These are phyloP conservation scores for Aporophyla nigra DNA, from an alignment of 2,888 invertebrate species.

Conservation along the genomic window DNA sequence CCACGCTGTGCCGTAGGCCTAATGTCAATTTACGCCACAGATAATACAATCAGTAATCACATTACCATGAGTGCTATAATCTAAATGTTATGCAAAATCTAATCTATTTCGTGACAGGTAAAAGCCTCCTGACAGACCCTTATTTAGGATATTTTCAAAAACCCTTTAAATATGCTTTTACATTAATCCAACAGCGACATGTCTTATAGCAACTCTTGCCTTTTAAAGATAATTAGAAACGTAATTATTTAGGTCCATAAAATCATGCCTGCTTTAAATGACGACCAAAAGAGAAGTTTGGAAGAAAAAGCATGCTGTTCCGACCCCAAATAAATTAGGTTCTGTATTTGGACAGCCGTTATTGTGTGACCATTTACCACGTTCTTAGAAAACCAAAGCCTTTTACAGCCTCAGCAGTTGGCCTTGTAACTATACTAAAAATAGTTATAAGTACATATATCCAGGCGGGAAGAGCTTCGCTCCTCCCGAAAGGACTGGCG, in stretches of 20 bases:
- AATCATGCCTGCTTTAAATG: background rate
- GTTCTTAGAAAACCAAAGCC: no score
- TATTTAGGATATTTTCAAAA: background rate
- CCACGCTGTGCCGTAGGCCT: background rate
- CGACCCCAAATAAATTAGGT: no score
- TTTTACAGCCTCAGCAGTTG: no score
- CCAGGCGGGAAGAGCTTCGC: no score
- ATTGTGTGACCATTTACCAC: no score
- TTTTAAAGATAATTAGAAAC: background rate
- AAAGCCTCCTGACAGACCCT: background rate
- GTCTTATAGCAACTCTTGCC: background rate
- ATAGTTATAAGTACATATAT: no score
- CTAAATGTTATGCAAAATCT: constrained; percentile 6
- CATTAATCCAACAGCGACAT: background rate
- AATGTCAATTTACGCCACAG: constrained; percentile 9
- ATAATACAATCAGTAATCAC: constrained; percentile 37
- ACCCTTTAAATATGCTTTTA: background rate
- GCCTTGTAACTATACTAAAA: no score
- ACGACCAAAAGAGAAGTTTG: no score
- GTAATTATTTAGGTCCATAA: background rate
- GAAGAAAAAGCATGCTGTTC: no score
- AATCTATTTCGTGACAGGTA: constrained; percentile 9
- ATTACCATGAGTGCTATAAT: constrained; percentile 20
- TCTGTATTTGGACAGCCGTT: no score
- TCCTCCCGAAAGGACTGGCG: no score